phyloP scores from a whole-genome alignment of 2,797 vertebrate genomes.

The Micromesistius poutassou region DNA sequence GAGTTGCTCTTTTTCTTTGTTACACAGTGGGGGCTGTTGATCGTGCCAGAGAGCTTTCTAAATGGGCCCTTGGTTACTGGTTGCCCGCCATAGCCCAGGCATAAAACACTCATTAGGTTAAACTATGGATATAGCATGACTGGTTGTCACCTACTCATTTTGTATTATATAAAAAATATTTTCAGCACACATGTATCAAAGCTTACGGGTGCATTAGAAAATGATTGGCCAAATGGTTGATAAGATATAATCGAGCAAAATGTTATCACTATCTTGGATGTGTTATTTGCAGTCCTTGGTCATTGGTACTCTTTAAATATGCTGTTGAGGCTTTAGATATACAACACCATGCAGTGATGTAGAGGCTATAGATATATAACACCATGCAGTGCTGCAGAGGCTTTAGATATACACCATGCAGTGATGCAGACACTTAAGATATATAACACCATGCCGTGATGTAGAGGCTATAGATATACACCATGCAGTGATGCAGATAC shows the following conservation, averaged over 20 bases:
- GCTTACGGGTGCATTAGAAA: background rate
- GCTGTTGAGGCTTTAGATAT: too few species aligned
- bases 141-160: background rate
- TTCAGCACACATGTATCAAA: background rate
- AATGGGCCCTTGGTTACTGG: slow-evolving; percentile 45
- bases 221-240: background rate
- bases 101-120: background rate
- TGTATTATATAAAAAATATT: background rate
- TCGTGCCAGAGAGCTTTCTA: slow-evolving; percentile 46
- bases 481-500: too few species aligned
- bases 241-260: background rate
- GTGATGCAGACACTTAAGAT: too few species aligned
- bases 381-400: too few species aligned
- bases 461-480: too few species aligned
- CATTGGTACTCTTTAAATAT: background rate
- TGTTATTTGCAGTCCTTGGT: background rate
- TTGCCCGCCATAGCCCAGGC: slow-evolving; percentile 43
- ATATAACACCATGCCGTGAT: too few species aligned
- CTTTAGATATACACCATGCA: too few species aligned
- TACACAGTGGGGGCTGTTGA: slow-evolving; percentile 49
- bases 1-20: slow-evolving; percentile 45
- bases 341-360: background rate
- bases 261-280: background rate
- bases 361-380: too few species aligned
- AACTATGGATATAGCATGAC: background rate